Percentiles rank a stretch among this genome's conserved stretches.
phyloP scores from a whole-genome alignment of 2,113 vertebrate genomes.

The Paracanthobrama guichenoti region DNA sequence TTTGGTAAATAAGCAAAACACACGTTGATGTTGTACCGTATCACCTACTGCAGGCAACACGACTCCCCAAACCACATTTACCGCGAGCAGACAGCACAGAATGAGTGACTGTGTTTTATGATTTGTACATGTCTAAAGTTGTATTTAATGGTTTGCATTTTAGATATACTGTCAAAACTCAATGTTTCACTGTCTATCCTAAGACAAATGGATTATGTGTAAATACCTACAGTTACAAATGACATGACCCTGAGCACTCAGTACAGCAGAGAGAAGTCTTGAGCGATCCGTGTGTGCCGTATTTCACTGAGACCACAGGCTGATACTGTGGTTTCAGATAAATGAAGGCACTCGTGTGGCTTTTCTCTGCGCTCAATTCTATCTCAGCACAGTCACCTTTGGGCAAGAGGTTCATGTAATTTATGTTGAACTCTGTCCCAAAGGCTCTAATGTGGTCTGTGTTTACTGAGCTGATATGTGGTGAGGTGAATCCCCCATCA shows the following conservation, averaged over 20 bases:
- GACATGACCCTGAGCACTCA: neutral
- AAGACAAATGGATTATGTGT: conserved; percentile 6
- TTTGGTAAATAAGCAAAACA: neutral
- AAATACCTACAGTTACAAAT: conserved; percentile 23
- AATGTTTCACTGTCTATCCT: neutral
- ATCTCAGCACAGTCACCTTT: conserved; percentile 75
- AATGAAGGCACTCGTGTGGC: conserved; percentile 57
- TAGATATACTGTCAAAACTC: neutral
- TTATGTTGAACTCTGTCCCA: conserved; percentile 79
- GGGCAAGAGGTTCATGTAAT: conserved; percentile 71
- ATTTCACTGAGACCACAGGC: conserved; percentile 13
- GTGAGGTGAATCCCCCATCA: conserved; percentile 32
- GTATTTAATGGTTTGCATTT: neutral
- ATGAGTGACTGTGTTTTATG: neutral
- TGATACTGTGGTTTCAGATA: conserved; percentile 28
- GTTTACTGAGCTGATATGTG: conserved; percentile 42
- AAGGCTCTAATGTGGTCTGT: conserved; percentile 75
- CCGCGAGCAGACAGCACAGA: neutral
- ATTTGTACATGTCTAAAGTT: neutral
- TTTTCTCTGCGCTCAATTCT: conserved; percentile 64
- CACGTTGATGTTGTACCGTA: no score
- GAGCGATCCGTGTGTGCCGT: neutral
- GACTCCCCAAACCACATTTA: neutral
- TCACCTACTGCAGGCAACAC: neutral
- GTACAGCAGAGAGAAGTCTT: neutral